Evolutionary conservation across 2,888 invertebrate genomes (phyloP).

Genomic region (Lymantria dispar): DNA sequence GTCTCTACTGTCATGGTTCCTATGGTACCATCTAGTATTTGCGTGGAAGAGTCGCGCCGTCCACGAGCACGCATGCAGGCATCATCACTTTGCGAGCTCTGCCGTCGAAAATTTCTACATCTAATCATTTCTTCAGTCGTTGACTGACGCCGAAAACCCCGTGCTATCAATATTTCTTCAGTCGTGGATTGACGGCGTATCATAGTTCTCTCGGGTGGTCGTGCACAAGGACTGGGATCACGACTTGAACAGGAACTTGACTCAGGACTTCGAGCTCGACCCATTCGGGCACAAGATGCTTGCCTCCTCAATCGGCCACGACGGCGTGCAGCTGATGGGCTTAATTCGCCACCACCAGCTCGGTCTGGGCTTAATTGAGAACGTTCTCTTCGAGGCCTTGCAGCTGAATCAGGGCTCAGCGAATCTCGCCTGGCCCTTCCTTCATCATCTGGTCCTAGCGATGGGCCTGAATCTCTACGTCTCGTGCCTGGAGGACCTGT

Average conservation of each 20-base stretch:
- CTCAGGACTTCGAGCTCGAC: constrained; percentile 85
- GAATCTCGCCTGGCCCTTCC: constrained; percentile 92
- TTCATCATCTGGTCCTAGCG: constrained; percentile 91
- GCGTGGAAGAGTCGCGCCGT: constrained; percentile 92
- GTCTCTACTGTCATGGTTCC: constrained; percentile 97
- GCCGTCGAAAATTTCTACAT: constrained; percentile 94
- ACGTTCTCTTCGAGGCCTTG: constrained; percentile 88
- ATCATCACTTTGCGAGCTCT: constrained; percentile 95
- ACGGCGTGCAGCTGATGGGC: constrained; percentile 87
- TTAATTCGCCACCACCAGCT: constrained; percentile 90
- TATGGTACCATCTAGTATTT: constrained; percentile 95
- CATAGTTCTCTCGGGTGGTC: constrained; percentile 85
- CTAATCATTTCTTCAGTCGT: constrained; percentile 97
- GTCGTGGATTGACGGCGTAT: constrained; percentile 94
- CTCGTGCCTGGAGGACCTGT: constrained; percentile 86
- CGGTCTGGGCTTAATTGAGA: constrained; percentile 91
- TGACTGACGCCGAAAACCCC: constrained; percentile 94
- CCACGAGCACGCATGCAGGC: constrained; percentile 86
- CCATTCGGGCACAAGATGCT: constrained; percentile 87
- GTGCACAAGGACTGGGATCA: constrained; percentile 91
- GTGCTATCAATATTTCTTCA: constrained; percentile 94
- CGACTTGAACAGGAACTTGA: constrained; percentile 90
- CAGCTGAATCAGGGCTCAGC: constrained; percentile 94
- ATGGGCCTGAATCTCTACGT: constrained; percentile 91
- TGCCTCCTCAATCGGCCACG: constrained; percentile 88